Base-by-base conservation (phyloP, 2,113 vertebrate species). In the Chiloscyllium plagiosum region DNA sequence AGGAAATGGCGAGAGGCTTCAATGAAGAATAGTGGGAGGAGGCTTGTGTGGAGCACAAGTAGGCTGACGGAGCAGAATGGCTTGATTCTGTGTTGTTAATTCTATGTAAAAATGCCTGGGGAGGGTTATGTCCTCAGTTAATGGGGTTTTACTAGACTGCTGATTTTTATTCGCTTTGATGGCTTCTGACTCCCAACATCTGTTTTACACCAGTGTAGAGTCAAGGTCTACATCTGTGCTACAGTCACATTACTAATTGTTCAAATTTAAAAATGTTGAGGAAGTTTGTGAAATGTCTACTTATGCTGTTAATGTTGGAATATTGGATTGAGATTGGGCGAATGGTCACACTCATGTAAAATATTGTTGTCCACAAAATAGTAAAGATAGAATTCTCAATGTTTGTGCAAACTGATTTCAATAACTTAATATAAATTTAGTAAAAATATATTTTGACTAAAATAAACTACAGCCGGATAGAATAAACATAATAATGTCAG, bases 401-500 rank as follows among this genome's bases (percentile, higher is more conserved):
- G 61, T 15, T 65, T 61, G 50, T 89, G 86, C 86, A 89, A 89
- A 29, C 47, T 56, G 56, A 90, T 65, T 33, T 92, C n/a, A 92
- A 66, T 65, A 65, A 65, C 37, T 29, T 37, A n/a, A 66, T 37
- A 66, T 13, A 92, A 65, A 37, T 92, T 92, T 80, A 80, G 15
- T 19, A 4, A 13, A 42, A 17, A n/a, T n/a, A 80, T 89, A 52
- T 24, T 92, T n/a, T 65, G 61, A 61, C n/a, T 20, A 92, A 65
- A 92, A 92, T 17, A 92, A 92, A 92, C 0, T 33, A 80, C 76
- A 15, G 76, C 33, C 0, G 10, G 10, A 92, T 33, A 37, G 86
- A 56, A 92, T 92, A 92, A 65, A 92, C 61, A 61, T 61, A 92
- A 66, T 92, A 20, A 92, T n/a, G 61, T 92, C 33, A 61, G 29